Base-by-base conservation (phyloP, 2,113 vertebrate genomes). In the Rana temporaria region DNA sequence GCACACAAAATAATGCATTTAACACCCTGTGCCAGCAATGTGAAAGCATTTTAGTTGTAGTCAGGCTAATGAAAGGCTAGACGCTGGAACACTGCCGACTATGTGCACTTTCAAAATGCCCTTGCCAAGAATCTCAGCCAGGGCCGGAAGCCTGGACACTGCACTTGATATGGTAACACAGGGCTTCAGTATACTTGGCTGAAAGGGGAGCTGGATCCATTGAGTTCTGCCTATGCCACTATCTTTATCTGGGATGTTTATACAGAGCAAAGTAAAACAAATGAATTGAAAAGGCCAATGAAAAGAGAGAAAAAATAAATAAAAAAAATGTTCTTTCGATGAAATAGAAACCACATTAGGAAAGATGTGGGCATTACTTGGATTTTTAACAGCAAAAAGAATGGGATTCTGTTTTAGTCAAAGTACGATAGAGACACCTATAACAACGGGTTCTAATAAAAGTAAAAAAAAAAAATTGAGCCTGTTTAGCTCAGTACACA, bases 211-310 rank as follows among this genome's bases (percentile, higher is more conserved):
- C 52, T 62, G 16, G 60, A 60, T 15, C 52, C 80, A 82, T 75
- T 82, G 80, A 82, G 70, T n/a, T 73, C 42, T 17, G 11, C 57
- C 71, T 48, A 48, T 67, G 52, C 20, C 71, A 65, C 52, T 65
- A 82, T 82, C 70, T 82, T 73, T 65, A 52, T 72, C 71, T 66
- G n/a, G 52, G 56, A 56, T 82, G 80, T 66, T 65, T 65, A 73
- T 53, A 26, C 26, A 56, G 60, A 74, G 70, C 42, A 65, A 75
- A 73, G 19, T 11, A 81, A 73, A 72, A 75, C 24, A 74, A 32
- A 22, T 24, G 53, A 38, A 26, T 56, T 24, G 22, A 30, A 66
- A 66, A 32, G 67, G 20, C 63, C 38, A 73, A 71, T 55, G 24
- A 55, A 64, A 1, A 14, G 6, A 14, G 52, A 74, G 80, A 60